Evolutionary conservation across 2,113 vertebrate species (phyloP), one percentile per base, ranked within the genome.

Genomic region (Scortum barcoo): DNA sequence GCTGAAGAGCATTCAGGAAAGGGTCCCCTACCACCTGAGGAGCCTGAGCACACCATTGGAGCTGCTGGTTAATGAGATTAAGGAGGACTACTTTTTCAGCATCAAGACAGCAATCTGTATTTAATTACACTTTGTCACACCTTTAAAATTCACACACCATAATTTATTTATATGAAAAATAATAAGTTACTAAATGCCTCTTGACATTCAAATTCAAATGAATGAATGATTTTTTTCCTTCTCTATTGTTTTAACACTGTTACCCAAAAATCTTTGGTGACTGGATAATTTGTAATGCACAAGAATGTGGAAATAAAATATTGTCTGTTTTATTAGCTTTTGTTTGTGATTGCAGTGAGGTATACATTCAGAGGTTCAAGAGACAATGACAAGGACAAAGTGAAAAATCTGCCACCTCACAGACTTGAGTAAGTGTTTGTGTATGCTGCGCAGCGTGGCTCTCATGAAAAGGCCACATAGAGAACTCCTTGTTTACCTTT

Each of bases 91-190:
- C 90, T 88, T 96, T 56, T 78, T 95, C n/a, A 96, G 94, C 86
- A 85, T 96, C 50, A 97, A 96, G 88, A 96, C 95, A 84, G 95
- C 96, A 56, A 96, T 96, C 84, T 94, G 97, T 97, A 96, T 46
- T 62, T 19, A 40, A 3, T 78, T 38, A 36, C 13, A 57, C 46
- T 82, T 60, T 28, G 7, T 53, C 14, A 24, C n/a, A 3, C 3
- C 22, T 6, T 66, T 72, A 42, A n/a, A 50, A 73, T n/a, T 20
- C 1, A 33, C 20, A 46, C 38, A 69, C 24, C 24, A 51, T 46
- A 33, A 19, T 33, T 9, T 33, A 9, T 60, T 60, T 10, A 60
- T 60, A 8, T 1, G n/a, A 33, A 5, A 36, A 33, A 1, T 24
- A 1, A 40, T 16, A 3, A 14, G 8, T 40, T n/a, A 14, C 22